Evolutionary conservation across 2,113 vertebrate species (phyloP), one percentile per base, ranked within the genome.

Genomic region (Neodontobutis hainanensis): DNA sequence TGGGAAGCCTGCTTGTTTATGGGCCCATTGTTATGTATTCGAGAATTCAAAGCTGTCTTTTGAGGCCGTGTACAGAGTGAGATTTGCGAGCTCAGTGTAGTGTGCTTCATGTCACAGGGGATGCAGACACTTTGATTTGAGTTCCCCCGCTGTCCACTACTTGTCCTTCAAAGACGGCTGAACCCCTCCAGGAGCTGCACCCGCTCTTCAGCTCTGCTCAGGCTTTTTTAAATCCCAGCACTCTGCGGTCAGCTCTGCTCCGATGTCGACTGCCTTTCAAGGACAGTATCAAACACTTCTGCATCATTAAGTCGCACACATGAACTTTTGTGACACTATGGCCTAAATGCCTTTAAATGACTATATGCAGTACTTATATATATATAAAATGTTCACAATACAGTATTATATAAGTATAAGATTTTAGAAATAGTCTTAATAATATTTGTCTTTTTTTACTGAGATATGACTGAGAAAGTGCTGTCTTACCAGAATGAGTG

Each of bases 231-330:
- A 27, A 27, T 27, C 19, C 19, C 19, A 40, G 44, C 32, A 68
- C 38, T 68, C 65, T 48, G 61, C 67, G 70, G 70, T 73, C 78
- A 78, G 51, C 56, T 38, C 48, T 38, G 67, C 68, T 14, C 62
- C 51, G 56, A 66, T 57, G 66, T 15, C 64, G 67, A 60, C 32
- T 57, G 46, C 60, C 78, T 73, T 81, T 81, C 42, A 73, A 72
- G 63, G 53, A 43, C 40, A 10, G 49, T n/a, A 83, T 83, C 75
- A 85, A 85, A 78, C 50, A 63, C 61, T 64, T 27, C 19, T 27
- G 19, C 56, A 65, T 9, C 46, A 15, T 50, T 65, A 48, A 46
- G 0, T 62, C 43, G 67, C 64, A 48, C 52, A 9, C 11, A 6
- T n/a, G 2, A 64, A 58, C 53, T 27, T 27, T 57, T 56, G 51